phyloP scores from a whole-genome alignment of 2,797 vertebrate species.

The Antennarius maculatus region DNA sequence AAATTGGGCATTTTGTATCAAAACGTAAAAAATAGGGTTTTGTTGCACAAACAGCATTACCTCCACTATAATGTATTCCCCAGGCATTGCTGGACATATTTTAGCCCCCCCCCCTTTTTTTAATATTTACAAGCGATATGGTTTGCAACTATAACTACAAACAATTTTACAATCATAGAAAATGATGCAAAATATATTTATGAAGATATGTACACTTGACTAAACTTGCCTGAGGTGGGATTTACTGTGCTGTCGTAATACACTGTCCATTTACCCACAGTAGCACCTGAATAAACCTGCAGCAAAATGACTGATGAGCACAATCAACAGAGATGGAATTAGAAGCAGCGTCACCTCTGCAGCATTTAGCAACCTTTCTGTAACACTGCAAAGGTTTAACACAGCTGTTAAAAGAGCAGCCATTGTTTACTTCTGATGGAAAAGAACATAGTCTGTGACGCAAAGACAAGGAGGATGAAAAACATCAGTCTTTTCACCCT shows the following conservation, averaged over 20 bases:
- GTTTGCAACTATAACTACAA: not conserved
- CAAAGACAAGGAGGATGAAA: not conserved
- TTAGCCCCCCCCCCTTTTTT: not conserved
- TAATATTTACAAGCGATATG: not conserved
- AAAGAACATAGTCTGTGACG: constrained; percentile 27
- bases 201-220: not conserved
- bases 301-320: constrained; percentile 57
- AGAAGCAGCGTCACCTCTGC: constrained; percentile 25
- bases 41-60: constrained; percentile 33
- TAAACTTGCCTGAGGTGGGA: constrained; percentile 40
- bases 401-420: too few species aligned
- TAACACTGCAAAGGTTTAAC: constrained; percentile 2
- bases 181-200: constrained; percentile 17
- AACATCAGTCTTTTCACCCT: not conserved
- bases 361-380: not conserved
- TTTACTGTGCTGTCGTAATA: constrained; percentile 38
- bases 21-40: constrained; percentile 16
- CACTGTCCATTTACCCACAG: constrained; percentile 28
- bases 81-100: constrained; percentile 21
- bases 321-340: constrained; percentile 33
- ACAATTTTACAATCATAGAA: constrained; percentile 5
- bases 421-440: constrained; percentile 23
- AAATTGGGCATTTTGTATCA: constrained; percentile 40
- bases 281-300: constrained; percentile 43
- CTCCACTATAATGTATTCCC: constrained; percentile 45